Percentiles rank a stretch among this genome's conserved stretches.
Evolutionary conservation across 2,797 vertebrate species (phyloP).

Genomic region (Microctenopoma lineatum): DNA sequence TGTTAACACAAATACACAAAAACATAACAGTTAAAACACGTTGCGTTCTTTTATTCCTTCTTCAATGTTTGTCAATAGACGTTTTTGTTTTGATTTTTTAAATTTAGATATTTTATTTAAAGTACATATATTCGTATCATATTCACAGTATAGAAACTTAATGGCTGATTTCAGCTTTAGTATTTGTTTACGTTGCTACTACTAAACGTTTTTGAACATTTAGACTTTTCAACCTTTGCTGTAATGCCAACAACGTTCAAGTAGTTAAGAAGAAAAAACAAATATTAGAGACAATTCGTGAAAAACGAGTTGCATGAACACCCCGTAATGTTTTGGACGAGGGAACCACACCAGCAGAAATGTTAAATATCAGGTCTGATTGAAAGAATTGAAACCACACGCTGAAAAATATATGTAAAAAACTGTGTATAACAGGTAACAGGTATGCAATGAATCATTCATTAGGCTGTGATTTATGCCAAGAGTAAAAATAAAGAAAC

Average conservation of each 20-base stretch:
- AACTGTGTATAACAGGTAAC: conserved; percentile 3
- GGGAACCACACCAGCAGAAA: background rate
- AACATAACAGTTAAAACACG: no score
- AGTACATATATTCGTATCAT: no score
- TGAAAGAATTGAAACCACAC: background rate
- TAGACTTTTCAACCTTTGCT: background rate
- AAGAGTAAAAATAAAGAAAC: background rate
- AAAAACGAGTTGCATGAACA: background rate
- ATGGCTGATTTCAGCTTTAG: no score
- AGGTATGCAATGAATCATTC: conserved; percentile 30
- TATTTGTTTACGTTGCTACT: no score
- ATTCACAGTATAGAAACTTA: no score
- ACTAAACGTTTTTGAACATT: background rate
- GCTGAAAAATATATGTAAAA: background rate
- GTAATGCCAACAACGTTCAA: background rate
- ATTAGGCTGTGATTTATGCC: conserved; percentile 11
- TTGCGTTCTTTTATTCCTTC: background rate
- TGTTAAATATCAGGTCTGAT: conserved; percentile 1
- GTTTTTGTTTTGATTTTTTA: no score
- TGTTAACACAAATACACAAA: background rate
- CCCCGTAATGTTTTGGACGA: background rate
- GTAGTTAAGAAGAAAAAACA: background rate
- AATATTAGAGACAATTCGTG: no score
- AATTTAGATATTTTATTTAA: no score
- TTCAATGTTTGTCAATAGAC: background rate